phyloP scores from a whole-genome alignment of 37 sponge, comb jelly and placozoan genomes.

The Ephydatia muelleri region DNA sequence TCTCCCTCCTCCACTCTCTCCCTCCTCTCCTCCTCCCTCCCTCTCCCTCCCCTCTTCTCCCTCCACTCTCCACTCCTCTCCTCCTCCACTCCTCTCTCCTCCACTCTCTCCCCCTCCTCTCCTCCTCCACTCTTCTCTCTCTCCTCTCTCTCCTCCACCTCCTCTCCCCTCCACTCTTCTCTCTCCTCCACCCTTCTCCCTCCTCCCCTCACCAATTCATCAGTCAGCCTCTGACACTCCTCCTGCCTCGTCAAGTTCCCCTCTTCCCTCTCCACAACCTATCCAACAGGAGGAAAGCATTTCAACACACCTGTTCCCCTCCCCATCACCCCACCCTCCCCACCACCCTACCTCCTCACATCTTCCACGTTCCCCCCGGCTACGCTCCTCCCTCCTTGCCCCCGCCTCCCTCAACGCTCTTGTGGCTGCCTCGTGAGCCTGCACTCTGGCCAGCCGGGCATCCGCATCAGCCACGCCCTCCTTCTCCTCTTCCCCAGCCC shows the following conservation, averaged over 20 bases:
- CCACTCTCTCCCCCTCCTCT: not conserved
- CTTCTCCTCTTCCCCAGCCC: constrained; percentile 40
- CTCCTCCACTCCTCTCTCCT: not conserved
- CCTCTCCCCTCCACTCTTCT: not conserved
- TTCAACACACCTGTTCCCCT: not conserved
- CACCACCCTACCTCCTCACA: constrained; percentile 2
- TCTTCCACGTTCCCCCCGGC: not conserved
- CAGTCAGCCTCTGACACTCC: not conserved
- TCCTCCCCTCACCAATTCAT: constrained; percentile 3
- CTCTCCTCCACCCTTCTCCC: not conserved
- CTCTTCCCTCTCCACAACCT: constrained; percentile 14
- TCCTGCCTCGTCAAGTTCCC: not conserved
- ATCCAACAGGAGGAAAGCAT: not conserved
- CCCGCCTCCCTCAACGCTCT: constrained; percentile 15
- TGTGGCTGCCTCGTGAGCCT: constrained; percentile 5
- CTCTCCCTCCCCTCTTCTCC: too few relatives aligned
- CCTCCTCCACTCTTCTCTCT: not conserved
- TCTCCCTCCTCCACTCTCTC: constrained; percentile 22
- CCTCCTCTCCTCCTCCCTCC: too few relatives aligned
- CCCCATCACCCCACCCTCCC: not conserved
- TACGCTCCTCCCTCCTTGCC: constrained; percentile 15
- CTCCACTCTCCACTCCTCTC: too few relatives aligned
- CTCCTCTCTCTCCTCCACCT: not conserved
- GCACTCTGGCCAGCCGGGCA: not conserved
- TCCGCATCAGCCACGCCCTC: constrained; percentile 35